Base-by-base conservation (phyloP, 1,140 invertebrate genomes). In the Nixonia krombeini region DNA sequence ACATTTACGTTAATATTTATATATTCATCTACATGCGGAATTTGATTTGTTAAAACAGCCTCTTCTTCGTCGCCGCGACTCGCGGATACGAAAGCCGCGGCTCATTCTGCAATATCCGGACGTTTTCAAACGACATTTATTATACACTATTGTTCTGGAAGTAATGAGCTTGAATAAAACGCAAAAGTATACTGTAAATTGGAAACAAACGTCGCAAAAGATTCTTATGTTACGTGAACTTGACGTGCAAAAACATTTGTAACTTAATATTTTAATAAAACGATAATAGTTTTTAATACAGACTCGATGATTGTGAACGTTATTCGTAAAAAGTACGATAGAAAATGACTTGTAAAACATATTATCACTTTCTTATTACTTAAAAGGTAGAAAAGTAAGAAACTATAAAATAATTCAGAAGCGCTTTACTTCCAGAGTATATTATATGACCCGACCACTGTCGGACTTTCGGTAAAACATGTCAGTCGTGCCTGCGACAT, bases 1-100 rank as follows among this genome's bases (percentile, higher is more conserved):
- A 62, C 57, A 69, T 52, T 68, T 70, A 68, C 65, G 65, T 70
- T 70, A 65, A 74, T 74, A 78, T 73, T 69, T 76, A 64, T 75
- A 74, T 68, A 70, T 75, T 68, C 56, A 74, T 68, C 64, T 61
- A 53, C 68, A 72, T 70, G 69, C 9, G 56, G 51, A 51, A 81
- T 80, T 81, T 79, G 76, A 81, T 81, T 81, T 80, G 51, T 80
- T 80, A 73, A 79, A 79, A 79, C 79, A 80, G 76, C 76, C 76
- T 79, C 73, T 72, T 68, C 59, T 62, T 70, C 65, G 65, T 74
- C 70, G 52, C 40, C 53, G 47, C 46, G 61, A 50, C 38, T 44
- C 25, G 21, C 21, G 6, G 6, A 21, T 6, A 2, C 21, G 21
- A 21, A 21, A n/a, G n/a, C 21, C 2, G 21, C 2, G 2, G 29